phyloP scores from a whole-genome alignment of 2,888 invertebrate genomes.

The Neoscelio sp. region DNA sequence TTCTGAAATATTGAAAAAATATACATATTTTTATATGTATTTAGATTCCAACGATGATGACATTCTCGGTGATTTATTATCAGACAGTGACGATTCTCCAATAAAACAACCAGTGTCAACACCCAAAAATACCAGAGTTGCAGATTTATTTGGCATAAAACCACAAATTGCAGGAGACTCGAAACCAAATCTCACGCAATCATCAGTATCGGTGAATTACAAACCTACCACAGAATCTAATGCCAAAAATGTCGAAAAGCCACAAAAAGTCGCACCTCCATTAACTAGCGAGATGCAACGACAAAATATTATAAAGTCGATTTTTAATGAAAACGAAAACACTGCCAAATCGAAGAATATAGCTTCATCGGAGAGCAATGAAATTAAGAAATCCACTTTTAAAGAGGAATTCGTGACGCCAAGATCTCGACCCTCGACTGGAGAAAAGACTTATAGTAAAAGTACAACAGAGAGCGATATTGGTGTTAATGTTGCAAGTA shows the following conservation, averaged over 20 bases:
- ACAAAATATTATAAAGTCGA: slow-evolving; percentile 41
- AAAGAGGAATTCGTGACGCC: background rate
- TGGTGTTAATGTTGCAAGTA: too few relatives aligned
- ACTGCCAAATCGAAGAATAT: slow-evolving; percentile 15
- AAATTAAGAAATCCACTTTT: background rate
- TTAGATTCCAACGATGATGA: slow-evolving; percentile 6
- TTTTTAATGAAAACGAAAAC: slow-evolving; percentile 8
- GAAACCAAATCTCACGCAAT: background rate
- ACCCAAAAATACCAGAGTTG: slow-evolving; percentile 17
- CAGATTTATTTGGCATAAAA: slow-evolving; percentile 30
- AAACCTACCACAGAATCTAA: background rate
- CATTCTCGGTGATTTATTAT: slow-evolving; percentile 39
- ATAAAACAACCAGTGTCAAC: background rate
- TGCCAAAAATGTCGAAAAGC: too few relatives aligned
- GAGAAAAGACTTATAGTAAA: background rate
- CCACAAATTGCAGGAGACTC: slow-evolving; percentile 11
- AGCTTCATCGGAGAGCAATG: background rate
- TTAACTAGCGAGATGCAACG: slow-evolving; percentile 9
- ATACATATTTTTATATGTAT: too few relatives aligned
- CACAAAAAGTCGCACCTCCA: slow-evolving; percentile 2
- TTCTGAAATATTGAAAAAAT: too few relatives aligned
- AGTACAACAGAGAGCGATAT: background rate
- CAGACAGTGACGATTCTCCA: slow-evolving; percentile 10
- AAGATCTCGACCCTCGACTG: background rate
- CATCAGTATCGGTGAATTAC: background rate